Evolutionary conservation across 2,797 vertebrate genomes (phyloP).

Genomic region (Pterois miles): DNA sequence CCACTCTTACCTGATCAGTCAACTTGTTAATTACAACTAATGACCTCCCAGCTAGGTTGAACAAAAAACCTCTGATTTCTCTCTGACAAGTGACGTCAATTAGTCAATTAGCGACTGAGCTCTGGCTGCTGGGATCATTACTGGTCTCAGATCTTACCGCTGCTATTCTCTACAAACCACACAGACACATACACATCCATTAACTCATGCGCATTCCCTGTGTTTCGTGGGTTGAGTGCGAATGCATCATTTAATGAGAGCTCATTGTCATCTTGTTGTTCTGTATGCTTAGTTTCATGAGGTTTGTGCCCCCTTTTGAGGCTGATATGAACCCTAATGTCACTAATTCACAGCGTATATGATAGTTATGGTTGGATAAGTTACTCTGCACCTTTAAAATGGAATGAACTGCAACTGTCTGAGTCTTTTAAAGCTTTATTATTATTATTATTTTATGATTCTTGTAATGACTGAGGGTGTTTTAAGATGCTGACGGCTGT

Average conservation of each 20-base stretch:
- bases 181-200: constrained; percentile 36
- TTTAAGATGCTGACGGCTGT: not conserved
- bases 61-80: constrained; percentile 62
- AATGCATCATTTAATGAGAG: constrained; percentile 49
- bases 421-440: no score
- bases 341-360: constrained; percentile 13
- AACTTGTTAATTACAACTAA: constrained; percentile 58
- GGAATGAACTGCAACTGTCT: no score
- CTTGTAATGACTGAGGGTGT: not conserved
- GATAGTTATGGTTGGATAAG: not conserved
- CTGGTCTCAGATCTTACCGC: constrained; percentile 54
- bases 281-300: constrained; percentile 4
- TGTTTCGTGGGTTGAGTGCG: constrained; percentile 33
- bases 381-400: no score
- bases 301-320: not conserved
- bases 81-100: constrained; percentile 56
- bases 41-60: constrained; percentile 28
- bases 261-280: constrained; percentile 19
- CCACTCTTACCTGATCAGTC: constrained; percentile 33
- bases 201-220: constrained; percentile 37
- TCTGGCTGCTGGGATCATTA: constrained; percentile 42
- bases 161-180: constrained; percentile 18
- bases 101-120: constrained; percentile 54
- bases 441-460: no score
- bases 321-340: constrained; percentile 32